Percentiles rank a stretch among this genome's conserved stretches.
Evolutionary conservation across 1,140 invertebrate species (phyloP).

Genomic region (Drosophila melanica): DNA sequence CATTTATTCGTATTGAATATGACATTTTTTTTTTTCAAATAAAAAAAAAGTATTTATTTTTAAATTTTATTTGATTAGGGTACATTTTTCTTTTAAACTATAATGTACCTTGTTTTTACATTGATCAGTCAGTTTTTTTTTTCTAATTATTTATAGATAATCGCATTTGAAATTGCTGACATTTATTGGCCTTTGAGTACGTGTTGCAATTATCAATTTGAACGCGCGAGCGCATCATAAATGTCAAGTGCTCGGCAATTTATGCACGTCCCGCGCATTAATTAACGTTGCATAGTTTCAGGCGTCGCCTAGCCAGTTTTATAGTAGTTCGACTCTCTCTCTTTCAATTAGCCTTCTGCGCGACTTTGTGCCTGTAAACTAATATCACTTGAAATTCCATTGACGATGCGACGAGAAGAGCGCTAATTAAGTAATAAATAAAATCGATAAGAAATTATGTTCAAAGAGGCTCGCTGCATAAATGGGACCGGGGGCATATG

Average conservation of each 20-base stretch:
- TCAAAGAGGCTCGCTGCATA: not conserved
- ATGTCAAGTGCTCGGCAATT: conserved; percentile 75
- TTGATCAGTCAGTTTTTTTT: too few species aligned
- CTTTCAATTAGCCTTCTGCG: conserved; percentile 51
- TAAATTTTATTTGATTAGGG: too few species aligned
- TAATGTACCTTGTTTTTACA: too few species aligned
- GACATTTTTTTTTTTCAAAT: too few species aligned
- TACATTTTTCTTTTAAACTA: too few species aligned
- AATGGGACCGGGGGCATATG: not conserved
- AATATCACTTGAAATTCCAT: conserved; percentile 55
- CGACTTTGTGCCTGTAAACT: conserved; percentile 50
- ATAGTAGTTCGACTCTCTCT: conserved; percentile 42
- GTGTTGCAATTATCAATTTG: conserved; percentile 79
- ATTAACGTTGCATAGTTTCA: conserved; percentile 66
- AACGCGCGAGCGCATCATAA: conserved; percentile 72
- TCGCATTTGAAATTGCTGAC: not conserved
- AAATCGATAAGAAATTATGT: conserved; percentile 10
- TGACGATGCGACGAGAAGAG: not conserved
- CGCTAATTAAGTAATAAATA: conserved; percentile 77
- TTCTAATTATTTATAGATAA: not conserved
- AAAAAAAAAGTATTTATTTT: too few species aligned
- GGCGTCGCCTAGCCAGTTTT: conserved; percentile 26
- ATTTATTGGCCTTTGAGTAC: conserved; percentile 56
- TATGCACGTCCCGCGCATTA: conserved; percentile 77
- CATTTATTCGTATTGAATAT: too few species aligned